Evolutionary conservation across 2,797 vertebrate species (phyloP), one percentile per base, ranked within the genome.

Genomic region (Silurus aristotelis): DNA sequence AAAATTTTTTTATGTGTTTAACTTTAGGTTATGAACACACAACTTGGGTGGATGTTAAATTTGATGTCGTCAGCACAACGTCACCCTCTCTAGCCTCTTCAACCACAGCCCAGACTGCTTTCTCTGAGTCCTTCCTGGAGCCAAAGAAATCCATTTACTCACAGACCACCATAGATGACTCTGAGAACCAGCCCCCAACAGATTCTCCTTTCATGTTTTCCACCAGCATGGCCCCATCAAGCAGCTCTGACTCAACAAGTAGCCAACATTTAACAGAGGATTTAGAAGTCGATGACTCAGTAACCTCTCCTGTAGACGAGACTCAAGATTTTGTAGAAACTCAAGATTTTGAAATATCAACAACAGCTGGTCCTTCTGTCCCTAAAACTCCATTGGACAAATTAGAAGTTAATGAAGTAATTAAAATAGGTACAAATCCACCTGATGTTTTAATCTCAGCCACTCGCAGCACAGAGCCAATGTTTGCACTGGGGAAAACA

Each of bases 121-220:
- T 79, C 75, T 84, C 89, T 75, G 84, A 25, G 27, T 15, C 52
- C 60, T 77, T 82, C 55, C 20, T 64, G 15, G 56, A 67, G 25
- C 80, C 77, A 78, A 67, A 66, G 15, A 0, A 63, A 48, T 73
- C 75, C 0, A 75, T 66, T 76, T 66, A 76, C 25, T 38, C 82
- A 31, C 61, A 85, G 5, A 56, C 56, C 60, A 58, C 68, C 64
- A 80, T 17, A 8, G 82, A 84, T 70, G 88, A 87, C 71, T 46
- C 71, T 61, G 89, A 90, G n/a, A 72, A 80, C 46, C 52, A 83
- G 6, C 71, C 55, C 88, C 55, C 83, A 52, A 87, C 91, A 80
- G 87, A 92, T 56, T 75, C 86, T 63, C 89, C 94, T 55, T 95
- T 84, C 55, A 95, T 96, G 95, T 96, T 96, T 89, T 96, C 95